Conservation (phyloP, 2,113 vertebrate genomes). For the Pleuronectes platessa region DNA sequence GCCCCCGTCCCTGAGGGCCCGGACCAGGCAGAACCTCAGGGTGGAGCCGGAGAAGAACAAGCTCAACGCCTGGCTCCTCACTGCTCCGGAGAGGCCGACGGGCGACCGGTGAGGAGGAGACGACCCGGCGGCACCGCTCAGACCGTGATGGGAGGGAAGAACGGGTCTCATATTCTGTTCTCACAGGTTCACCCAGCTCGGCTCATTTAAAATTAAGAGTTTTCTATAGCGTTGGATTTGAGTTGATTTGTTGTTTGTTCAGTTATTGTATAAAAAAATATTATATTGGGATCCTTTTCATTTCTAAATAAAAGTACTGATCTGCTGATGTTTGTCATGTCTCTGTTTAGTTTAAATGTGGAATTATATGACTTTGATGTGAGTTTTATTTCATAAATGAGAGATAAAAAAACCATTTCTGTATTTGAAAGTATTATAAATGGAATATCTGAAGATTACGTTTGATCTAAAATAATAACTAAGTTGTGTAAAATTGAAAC, state of each 20-base stretch:
- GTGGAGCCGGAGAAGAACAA: not conserved
- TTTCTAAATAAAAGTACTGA: conserved; percentile 25
- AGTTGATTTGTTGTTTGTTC: not conserved
- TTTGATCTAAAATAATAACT: too few relatives aligned
- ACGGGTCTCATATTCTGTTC: not conserved
- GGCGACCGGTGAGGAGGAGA: not conserved
- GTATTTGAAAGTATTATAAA: too few relatives aligned
- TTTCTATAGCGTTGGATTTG: not conserved
- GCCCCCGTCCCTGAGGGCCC: conserved; percentile 52
- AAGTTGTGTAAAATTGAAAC: too few relatives aligned
- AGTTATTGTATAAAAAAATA: not conserved
- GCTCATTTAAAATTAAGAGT: not conserved
- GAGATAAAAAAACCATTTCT: too few relatives aligned
- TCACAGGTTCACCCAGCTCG: too few relatives aligned
- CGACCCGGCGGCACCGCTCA: accelerated
- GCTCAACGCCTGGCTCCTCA: conserved; percentile 58
- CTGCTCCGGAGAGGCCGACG: conserved; percentile 33
- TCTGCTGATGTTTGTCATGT: not conserved
- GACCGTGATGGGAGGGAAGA: not conserved
- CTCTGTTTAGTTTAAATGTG: too few relatives aligned
- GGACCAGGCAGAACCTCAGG: conserved; percentile 58
- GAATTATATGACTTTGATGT: too few relatives aligned
- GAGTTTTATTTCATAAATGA: too few relatives aligned
- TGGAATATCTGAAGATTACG: too few relatives aligned
- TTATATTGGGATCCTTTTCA: not conserved